Percentiles rank a stretch among this genome's conserved stretches.
These are phyloP conservation scores for Pammene fasciana DNA, from an alignment of 2,888 invertebrate species.

Conservation along the genomic window DNA sequence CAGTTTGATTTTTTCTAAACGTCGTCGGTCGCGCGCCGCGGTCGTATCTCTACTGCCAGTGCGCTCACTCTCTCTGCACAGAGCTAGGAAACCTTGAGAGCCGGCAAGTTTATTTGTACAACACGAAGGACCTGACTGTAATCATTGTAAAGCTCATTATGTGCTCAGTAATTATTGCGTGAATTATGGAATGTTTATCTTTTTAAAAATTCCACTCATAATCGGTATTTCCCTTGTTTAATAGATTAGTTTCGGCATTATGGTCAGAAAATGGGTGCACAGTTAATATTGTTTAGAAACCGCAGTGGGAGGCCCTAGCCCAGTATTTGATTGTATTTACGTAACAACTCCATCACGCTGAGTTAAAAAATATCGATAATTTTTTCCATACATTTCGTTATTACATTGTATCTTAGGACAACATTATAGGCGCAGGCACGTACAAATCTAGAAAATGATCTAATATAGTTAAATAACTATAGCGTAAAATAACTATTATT, in stretches of 20 bases:
- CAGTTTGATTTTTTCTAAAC: slow-evolving; percentile 51
- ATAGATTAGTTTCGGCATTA: neutral
- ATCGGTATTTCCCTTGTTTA: slow-evolving; percentile 11
- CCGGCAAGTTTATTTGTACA: slow-evolving; percentile 48
- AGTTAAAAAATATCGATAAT: too few species aligned
- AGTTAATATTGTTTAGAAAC: neutral
- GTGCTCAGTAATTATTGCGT: slow-evolving; percentile 33
- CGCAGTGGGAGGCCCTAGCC: too few species aligned
- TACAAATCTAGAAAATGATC: too few species aligned
- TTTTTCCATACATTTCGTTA: too few species aligned
- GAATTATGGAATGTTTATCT: slow-evolving; percentile 31
- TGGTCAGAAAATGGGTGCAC: neutral
- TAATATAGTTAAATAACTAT: too few species aligned
- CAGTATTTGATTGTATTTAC: too few species aligned
- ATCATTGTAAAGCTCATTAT: slow-evolving; percentile 37
- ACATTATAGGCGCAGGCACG: too few species aligned
- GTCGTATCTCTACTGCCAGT: slow-evolving; percentile 63
- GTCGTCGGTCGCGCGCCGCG: slow-evolving; percentile 56
- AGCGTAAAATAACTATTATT: too few species aligned
- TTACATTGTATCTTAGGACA: too few species aligned
- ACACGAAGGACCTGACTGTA: slow-evolving; percentile 36
- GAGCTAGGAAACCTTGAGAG: slow-evolving; percentile 60
- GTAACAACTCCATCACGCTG: too few species aligned
- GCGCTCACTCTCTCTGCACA: slow-evolving; percentile 71
- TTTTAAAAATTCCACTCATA: slow-evolving; percentile 28